phyloP scores from a whole-genome alignment of 1,140 invertebrate genomes.

The Drosophila nikananu region DNA sequence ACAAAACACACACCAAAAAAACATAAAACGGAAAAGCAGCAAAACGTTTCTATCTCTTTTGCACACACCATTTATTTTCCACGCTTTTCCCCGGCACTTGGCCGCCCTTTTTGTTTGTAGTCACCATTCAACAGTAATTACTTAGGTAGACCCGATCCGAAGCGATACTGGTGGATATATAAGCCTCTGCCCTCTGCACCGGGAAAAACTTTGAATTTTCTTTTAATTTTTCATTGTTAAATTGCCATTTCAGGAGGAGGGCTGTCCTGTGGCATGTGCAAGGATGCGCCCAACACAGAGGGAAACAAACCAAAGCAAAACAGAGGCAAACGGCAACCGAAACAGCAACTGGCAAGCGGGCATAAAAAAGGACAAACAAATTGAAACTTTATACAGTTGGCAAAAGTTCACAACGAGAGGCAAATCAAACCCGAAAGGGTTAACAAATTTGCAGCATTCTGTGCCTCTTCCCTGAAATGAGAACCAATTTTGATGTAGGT shows the following conservation, averaged over 20 bases:
- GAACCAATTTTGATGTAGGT: constrained; percentile 53
- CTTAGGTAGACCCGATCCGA: constrained; percentile 67
- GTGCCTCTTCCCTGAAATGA: constrained; percentile 23
- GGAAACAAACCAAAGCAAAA: constrained; percentile 20
- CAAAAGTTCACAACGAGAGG: constrained; percentile 24
- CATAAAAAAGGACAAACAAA: constrained; percentile 44
- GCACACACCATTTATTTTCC: constrained; percentile 47
- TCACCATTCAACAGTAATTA: constrained; percentile 82
- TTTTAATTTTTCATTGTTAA: constrained; percentile 84
- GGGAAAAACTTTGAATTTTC: constrained; percentile 75
- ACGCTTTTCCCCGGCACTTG: constrained; percentile 1
- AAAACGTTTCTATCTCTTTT: constrained; percentile 57
- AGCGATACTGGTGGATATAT: constrained; percentile 54
- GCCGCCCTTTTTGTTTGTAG: constrained; percentile 57
- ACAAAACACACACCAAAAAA: constrained; percentile 19
- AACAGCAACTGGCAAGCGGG: constrained; percentile 4
- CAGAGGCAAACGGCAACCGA: constrained; percentile 4
- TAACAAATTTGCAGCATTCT: constrained; percentile 48
- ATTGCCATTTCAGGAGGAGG: constrained; percentile 61
- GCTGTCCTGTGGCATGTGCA: constrained; percentile 25
- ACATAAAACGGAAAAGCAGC: constrained; percentile 50
- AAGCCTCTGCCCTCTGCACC: constrained; percentile 62
- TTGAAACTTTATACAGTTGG: constrained; percentile 61
- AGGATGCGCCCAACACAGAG: constrained; percentile 39
- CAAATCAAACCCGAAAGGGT: constrained; percentile 49